Evolutionary conservation across 1,140 invertebrate genomes (phyloP), one percentile per base, ranked within the genome.

Genomic region (Zaprionus nigranus): DNA sequence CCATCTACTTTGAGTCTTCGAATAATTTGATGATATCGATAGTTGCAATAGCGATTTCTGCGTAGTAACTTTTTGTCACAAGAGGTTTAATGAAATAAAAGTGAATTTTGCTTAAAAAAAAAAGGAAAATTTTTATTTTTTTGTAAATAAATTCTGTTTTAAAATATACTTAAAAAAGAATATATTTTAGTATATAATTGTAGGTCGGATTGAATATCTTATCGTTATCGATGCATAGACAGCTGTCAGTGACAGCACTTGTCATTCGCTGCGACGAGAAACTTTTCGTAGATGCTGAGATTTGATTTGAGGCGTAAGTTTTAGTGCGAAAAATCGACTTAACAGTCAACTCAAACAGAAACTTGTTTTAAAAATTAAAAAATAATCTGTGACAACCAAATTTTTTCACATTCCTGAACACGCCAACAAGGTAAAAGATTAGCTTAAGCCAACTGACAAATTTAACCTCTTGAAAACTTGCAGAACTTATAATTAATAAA

Each of bases 361-460:
- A 11, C 20, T 22, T 11, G 12, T 51, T 51, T 24, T 24, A 24
- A 51, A 34, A 65, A 56, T 61, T n/a, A n/a, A 11, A 56, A 40
- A 40, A 63, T 13, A 56, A 28, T 20, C 5, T 54, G 51, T 54
- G 51, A 65, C 17, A n/a, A 60, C 54, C 9, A 51, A 66, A 65
- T 65, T 65, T 54, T 26, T 36, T 59, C 6, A 11, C 7, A n/a
- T 3, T 17, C 13, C 24, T 30, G 15, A 43, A 36, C 5, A 24
- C 15, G 22, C 43, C 26, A 12, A 12, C 13, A 13, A 17, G 34
- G 24, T 43, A 57, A 57, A 17, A 30, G n/a, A 53, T 3, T 24
- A 7, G 0, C 1, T 24, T 13, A 3, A 20, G 0, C 11, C 20
- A 12, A 24, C 20, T 51, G 46, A 4, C 11, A 24, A 22, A 49